Conservation (phyloP, 1,140 invertebrate species). For the Lepidotrigona ventralis region DNA sequence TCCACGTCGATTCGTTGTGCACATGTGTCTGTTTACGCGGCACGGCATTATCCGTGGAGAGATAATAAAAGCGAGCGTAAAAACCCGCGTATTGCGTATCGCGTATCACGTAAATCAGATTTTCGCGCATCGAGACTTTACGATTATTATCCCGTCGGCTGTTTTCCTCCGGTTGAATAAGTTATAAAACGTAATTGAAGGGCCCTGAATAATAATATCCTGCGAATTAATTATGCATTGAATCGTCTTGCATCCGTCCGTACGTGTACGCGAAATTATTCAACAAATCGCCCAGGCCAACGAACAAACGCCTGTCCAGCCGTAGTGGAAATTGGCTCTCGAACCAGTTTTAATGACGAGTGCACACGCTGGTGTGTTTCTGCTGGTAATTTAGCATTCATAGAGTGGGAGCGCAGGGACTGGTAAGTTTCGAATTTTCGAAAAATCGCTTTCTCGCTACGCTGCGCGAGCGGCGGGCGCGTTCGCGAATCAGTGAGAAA, state of each 20-base stretch:
- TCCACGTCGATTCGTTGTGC: background rate
- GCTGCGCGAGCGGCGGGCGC: background rate
- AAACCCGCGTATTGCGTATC: background rate
- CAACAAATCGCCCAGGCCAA: constrained; percentile 56
- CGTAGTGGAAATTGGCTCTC: constrained; percentile 61
- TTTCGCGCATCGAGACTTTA: background rate
- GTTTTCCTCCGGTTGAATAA: constrained; percentile 39
- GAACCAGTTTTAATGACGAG: constrained; percentile 63
- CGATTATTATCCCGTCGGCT: background rate
- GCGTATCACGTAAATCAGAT: constrained; percentile 7
- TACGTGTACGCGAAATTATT: constrained; percentile 54
- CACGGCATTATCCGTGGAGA: background rate
- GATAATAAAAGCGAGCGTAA: background rate
- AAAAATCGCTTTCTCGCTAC: constrained; percentile 41
- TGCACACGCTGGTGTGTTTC: constrained; percentile 28
- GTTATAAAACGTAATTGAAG: constrained; percentile 48
- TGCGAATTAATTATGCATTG: constrained; percentile 41
- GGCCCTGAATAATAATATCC: constrained; percentile 45
- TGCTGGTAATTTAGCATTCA: constrained; percentile 69
- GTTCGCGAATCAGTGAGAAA: no score
- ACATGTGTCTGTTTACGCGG: background rate
- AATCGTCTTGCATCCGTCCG: constrained; percentile 1
- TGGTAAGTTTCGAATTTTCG: constrained; percentile 43
- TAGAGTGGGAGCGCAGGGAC: constrained; percentile 66
- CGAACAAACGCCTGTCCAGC: constrained; percentile 48